Percentiles rank a stretch among this genome's conserved stretches.
Conservation (phyloP, 2,797 vertebrate genomes). For the Sebastes matsubarae region DNA sequence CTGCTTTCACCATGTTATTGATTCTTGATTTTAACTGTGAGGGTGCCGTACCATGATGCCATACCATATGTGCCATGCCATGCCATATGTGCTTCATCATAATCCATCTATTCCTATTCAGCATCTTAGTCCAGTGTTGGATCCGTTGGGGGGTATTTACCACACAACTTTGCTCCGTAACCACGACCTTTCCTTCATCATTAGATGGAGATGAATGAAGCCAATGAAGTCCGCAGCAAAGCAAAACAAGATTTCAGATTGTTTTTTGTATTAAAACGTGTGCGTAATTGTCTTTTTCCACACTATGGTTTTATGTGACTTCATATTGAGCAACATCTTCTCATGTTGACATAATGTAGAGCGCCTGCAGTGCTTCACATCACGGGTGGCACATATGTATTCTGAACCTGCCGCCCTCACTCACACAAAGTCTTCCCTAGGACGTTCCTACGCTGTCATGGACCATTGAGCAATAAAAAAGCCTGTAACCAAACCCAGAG, state of each 20-base stretch:
- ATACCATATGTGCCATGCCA: too few relatives aligned
- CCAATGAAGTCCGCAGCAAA: not conserved
- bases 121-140: not conserved
- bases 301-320: not conserved
- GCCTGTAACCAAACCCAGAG: conserved; percentile 73
- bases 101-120: not conserved
- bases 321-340: not conserved
- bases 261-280: not conserved
- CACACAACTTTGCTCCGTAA: not conserved
- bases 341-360: not conserved
- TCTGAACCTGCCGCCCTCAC: conserved; percentile 73
- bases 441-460: conserved; percentile 50
- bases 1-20: too few relatives aligned
- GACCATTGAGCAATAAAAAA: conserved; percentile 71
- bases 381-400: conserved; percentile 7
- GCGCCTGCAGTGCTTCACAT: conserved; percentile 10
- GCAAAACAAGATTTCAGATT: not conserved
- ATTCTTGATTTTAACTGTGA: too few relatives aligned
- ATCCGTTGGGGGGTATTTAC: not conserved
- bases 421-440: conserved; percentile 55
- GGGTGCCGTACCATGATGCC: too few relatives aligned
- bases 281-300: not conserved
- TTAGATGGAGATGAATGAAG: not conserved
- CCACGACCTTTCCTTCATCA: not conserved
- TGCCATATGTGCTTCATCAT: not conserved